Evolutionary conservation across 1,140 invertebrate species (phyloP).

Genomic region (Hormaphis cornu): DNA sequence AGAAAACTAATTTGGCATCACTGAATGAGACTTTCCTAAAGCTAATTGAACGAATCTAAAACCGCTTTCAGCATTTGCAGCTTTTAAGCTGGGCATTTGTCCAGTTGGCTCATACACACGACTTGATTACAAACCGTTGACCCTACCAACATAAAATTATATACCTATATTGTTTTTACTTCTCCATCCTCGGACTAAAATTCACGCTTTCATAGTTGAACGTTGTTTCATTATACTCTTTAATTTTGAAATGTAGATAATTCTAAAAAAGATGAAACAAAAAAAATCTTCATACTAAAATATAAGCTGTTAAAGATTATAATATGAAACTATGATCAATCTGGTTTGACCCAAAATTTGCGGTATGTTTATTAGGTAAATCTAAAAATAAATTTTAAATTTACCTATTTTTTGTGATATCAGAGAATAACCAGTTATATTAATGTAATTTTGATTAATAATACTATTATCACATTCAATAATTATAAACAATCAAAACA

Average conservation of each 20-base stretch:
- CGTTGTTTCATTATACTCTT: neutral
- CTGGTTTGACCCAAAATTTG: too few relatives aligned
- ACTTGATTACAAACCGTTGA: slow-evolving; percentile 19
- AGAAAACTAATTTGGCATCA: slow-evolving; percentile 31
- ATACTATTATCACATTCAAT: too few relatives aligned
- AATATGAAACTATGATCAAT: too few relatives aligned
- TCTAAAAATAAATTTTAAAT: too few relatives aligned
- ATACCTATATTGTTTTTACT: slow-evolving; percentile 1
- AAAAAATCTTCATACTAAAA: too few relatives aligned
- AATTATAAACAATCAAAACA: too few relatives aligned
- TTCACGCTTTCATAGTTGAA: neutral
- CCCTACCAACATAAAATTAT: slow-evolving; percentile 17
- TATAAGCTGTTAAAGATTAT: too few relatives aligned
- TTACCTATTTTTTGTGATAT: too few relatives aligned
- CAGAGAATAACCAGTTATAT: too few relatives aligned
- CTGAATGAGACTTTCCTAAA: slow-evolving; percentile 30
- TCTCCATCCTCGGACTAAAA: neutral
- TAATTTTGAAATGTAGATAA: neutral
- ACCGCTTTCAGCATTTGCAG: slow-evolving; percentile 26
- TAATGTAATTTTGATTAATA: too few relatives aligned
- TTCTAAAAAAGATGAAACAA: too few relatives aligned
- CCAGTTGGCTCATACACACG: slow-evolving; percentile 30
- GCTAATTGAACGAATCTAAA: slow-evolving; percentile 32
- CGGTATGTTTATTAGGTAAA: too few relatives aligned
- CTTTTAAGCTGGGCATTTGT: slow-evolving; percentile 30